phyloP scores from a whole-genome alignment of 2,888 invertebrate species.

The Clunio marinus region DNA sequence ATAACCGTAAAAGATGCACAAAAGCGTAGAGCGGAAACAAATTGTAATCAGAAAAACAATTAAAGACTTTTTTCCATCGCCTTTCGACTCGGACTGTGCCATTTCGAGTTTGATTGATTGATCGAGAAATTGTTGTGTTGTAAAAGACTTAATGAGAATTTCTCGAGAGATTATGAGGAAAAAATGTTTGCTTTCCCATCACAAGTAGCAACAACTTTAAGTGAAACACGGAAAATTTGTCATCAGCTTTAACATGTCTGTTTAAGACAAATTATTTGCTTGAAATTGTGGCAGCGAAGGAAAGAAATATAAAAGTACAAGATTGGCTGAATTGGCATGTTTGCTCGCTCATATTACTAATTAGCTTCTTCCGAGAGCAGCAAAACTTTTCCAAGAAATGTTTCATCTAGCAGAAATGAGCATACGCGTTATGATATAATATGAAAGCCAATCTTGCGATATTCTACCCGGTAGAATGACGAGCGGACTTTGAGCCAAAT shows the following conservation, averaged over 20 bases:
- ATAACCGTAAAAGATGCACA: too few relatives aligned
- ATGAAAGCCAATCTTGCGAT: too few relatives aligned
- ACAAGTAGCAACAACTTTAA: not conserved
- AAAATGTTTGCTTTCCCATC: not conserved
- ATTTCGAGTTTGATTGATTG: slow-evolving; percentile 28
- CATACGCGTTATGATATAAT: not conserved
- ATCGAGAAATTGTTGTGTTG: slow-evolving; percentile 22
- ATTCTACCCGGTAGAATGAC: too few relatives aligned
- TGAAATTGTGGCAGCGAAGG: not conserved
- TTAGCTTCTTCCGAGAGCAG: slow-evolving; percentile 7
- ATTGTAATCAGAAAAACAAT: slow-evolving; percentile 32
- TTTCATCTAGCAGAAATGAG: not conserved
- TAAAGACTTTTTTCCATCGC: slow-evolving; percentile 24
- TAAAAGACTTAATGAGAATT: slow-evolving; percentile 16
- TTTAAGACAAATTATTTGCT: not conserved
- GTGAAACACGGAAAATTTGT: not conserved
- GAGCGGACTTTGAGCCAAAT: too few relatives aligned
- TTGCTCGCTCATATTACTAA: slow-evolving; percentile 9
- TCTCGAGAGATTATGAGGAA: not conserved
- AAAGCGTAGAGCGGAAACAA: not conserved
- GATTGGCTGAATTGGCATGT: slow-evolving; percentile 11
- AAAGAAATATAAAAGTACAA: slow-evolving; percentile 3
- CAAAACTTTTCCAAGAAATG: not conserved
- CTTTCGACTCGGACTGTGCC: not conserved
- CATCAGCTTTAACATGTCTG: not conserved